A percentile compares a stretch with the other conserved stretches of the same genome.
phyloP scores from a whole-genome alignment of 2,113 vertebrate genomes.

The Columba livia region DNA sequence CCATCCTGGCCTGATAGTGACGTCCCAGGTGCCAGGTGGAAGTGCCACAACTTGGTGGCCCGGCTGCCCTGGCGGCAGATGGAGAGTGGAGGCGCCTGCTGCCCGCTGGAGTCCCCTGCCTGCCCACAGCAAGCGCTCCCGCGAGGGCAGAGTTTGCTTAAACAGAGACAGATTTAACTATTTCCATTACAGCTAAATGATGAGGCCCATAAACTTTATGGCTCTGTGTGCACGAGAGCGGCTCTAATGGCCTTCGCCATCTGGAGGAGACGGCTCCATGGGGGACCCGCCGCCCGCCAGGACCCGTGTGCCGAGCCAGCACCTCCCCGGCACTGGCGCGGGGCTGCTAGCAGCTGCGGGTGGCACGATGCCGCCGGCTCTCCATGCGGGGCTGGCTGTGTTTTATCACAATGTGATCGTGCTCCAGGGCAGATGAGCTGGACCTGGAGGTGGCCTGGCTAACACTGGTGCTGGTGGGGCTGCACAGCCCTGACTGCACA shows the following conservation, averaged over 20 bases:
- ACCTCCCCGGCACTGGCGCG: rapidly evolving
- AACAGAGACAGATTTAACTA: conserved; percentile 72
- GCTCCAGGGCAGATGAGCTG: background rate
- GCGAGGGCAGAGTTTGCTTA: conserved; percentile 70
- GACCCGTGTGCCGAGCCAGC: background rate
- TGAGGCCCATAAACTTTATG: conserved; percentile 75
- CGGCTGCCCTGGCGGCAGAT: rapidly evolving
- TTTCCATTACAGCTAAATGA: conserved; percentile 75
- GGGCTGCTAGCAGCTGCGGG: background rate
- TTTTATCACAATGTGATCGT: rapidly evolving
- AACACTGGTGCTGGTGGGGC: background rate
- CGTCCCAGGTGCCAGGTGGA: background rate
- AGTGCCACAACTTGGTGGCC: background rate
- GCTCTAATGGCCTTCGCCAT: conserved; percentile 69
- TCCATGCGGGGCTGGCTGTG: rapidly evolving
- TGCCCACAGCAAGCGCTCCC: background rate
- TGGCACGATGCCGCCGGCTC: rapidly evolving
- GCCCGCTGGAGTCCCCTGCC: background rate
- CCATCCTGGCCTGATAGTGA: rapidly evolving
- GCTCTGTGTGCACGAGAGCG: conserved; percentile 24
- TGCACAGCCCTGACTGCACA: background rate
- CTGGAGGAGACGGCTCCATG: conserved; percentile 63
- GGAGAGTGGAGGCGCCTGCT: rapidly evolving
- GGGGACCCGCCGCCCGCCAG: background rate
- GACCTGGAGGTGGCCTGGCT: background rate